Conservation (phyloP, 2,113 vertebrate genomes). For the Crotalus tigris region DNA sequence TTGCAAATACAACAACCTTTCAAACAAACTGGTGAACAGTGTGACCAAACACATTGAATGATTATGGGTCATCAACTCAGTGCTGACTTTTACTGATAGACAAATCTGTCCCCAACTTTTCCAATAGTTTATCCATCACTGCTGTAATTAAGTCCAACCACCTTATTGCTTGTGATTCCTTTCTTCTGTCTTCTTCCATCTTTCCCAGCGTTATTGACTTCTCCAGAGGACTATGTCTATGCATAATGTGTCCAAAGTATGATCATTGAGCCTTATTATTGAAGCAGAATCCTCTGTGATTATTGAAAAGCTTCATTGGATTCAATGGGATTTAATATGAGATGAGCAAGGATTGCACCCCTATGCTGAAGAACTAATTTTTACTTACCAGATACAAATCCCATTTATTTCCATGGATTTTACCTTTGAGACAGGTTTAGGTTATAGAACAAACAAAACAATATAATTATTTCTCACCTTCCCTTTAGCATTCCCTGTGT, state of each 20-base stretch:
- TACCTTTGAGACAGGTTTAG: not conserved
- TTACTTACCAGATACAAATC: not conserved
- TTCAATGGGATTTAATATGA: not conserved
- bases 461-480: constrained; percentile 79
- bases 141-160: not conserved
- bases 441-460: accelerated
- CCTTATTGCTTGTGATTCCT: not conserved
- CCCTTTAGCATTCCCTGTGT: constrained; percentile 97
- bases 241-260: not conserved
- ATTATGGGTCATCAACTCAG: not conserved
- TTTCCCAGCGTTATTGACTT: not conserved
- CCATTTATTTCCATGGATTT: not conserved
- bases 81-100: not conserved
- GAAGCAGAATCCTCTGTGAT: not conserved
- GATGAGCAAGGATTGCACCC: not conserved
- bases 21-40: not conserved
- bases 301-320: not conserved
- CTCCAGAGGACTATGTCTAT: not conserved
- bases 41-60: not conserved
- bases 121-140: not conserved
- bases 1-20: not conserved
- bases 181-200: not conserved
- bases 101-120: not conserved
- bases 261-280: not conserved
- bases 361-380: too few species aligned